Evolutionary conservation across 1,140 invertebrate genomes (phyloP).

Genomic region (Araneus ventricosus): DNA sequence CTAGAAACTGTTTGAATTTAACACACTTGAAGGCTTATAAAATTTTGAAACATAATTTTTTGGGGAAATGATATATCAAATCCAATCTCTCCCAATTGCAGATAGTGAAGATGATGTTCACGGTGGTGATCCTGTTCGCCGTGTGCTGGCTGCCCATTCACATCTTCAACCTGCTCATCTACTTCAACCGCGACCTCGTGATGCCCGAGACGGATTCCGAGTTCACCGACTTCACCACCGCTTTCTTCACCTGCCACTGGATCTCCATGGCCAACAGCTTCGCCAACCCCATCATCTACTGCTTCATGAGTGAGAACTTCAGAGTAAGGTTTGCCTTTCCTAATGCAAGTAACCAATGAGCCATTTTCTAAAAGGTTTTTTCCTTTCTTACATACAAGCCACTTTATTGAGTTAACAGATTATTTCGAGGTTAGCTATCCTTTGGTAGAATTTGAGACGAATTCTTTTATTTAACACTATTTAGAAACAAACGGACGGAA

Average conservation of each 20-base stretch:
- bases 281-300: constrained; percentile 93
- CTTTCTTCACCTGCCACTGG: constrained; percentile 82
- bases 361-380: too few relatives aligned
- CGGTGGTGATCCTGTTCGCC: constrained; percentile 82
- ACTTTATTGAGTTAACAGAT: too few relatives aligned
- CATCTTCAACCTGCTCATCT: constrained; percentile 79
- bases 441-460: too few relatives aligned
- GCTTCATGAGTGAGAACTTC: constrained; percentile 92
- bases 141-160: constrained; percentile 83
- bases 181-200: constrained; percentile 77
- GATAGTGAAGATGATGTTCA: constrained; percentile 83
- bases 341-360: not conserved
- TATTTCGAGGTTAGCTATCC: too few relatives aligned
- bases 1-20: too few relatives aligned
- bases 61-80: too few relatives aligned
- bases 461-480: too few relatives aligned
- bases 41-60: too few relatives aligned
- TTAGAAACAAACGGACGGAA: too few relatives aligned
- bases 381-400: too few relatives aligned
- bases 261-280: constrained; percentile 87
- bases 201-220: constrained; percentile 77
- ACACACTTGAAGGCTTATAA: too few relatives aligned
- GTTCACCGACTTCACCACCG: constrained; percentile 78
- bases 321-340: constrained; percentile 82
- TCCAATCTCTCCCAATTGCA: constrained; percentile 76